These are phyloP conservation scores for Rhinoraja longicauda DNA, from an alignment of 2,797 vertebrate genomes.

Conservation along the genomic window DNA sequence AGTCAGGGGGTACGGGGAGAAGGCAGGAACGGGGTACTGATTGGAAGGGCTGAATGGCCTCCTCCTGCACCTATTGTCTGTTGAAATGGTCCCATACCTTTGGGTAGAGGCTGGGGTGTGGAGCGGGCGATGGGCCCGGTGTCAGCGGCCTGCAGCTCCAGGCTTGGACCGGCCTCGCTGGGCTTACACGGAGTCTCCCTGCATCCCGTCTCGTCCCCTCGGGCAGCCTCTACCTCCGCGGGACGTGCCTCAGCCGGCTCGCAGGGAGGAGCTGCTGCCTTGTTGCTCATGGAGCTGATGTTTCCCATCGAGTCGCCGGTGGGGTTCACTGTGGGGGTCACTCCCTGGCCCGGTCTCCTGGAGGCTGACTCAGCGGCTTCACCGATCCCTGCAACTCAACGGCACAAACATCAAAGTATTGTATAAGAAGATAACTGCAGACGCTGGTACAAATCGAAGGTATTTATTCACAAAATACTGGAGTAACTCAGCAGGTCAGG, in stretches of 20 bases:
- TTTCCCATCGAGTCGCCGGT: not conserved
- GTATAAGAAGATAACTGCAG: too few relatives aligned
- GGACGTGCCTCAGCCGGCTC: not conserved
- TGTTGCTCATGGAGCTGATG: not conserved
- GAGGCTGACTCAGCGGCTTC: not conserved
- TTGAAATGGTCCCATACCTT: conserved; percentile 43
- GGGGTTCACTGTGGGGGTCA: too few relatives aligned
- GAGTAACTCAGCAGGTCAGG: too few relatives aligned
- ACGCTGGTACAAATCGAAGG: too few relatives aligned
- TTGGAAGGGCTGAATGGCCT: too few relatives aligned
- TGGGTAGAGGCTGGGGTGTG: conserved; percentile 45
- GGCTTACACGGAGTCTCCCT: conserved; percentile 42
- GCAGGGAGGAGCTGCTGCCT: not conserved
- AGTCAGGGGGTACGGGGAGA: too few relatives aligned
- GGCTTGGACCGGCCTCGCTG: conserved; percentile 42
- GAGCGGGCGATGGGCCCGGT: conserved; percentile 45
- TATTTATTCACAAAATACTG: too few relatives aligned
- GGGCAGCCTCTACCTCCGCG: conserved; percentile 40
- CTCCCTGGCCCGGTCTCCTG: not conserved
- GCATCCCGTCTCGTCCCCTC: conserved; percentile 38
- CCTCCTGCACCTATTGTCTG: too few relatives aligned
- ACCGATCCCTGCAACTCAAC: not conserved
- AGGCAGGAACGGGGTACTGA: too few relatives aligned
- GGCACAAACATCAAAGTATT: too few relatives aligned
- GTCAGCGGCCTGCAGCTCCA: conserved; percentile 41